phyloP scores from a whole-genome alignment of 2,888 invertebrate genomes.

The Strigamia crassipes region DNA sequence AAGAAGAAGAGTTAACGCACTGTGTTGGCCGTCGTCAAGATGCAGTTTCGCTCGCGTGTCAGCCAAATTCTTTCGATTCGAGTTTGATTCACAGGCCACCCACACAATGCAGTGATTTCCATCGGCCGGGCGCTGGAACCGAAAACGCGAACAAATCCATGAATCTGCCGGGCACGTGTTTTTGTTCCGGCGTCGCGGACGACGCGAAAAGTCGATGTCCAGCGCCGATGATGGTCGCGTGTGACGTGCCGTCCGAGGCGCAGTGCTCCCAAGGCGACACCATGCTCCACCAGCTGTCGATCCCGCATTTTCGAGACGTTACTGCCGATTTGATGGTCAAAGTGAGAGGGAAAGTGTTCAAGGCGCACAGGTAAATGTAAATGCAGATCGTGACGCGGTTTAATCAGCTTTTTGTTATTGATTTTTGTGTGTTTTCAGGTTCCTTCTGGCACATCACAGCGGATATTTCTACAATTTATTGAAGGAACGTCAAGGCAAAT shows the following conservation, averaged over 20 bases:
- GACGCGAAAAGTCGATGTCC: neutral
- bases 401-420: neutral
- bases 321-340: conserved; percentile 35
- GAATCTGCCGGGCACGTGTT: neutral
- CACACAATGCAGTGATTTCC: neutral
- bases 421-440: neutral
- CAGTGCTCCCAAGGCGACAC: neutral
- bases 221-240: neutral
- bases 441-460: conserved; percentile 39
- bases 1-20: neutral
- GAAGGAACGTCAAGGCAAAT: conserved; percentile 34
- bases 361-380: conserved; percentile 1
- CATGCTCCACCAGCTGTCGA: conserved; percentile 17
- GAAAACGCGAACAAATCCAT: neutral
- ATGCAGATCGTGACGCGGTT: neutral
- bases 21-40: neutral
- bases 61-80: neutral
- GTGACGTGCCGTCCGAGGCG: neutral
- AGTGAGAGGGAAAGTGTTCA: neutral
- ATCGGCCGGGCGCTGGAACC: neutral
- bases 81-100: neutral
- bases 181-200: neutral
- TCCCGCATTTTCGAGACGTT: neutral
- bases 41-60: neutral
- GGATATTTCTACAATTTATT: conserved; percentile 36